A percentile compares a stretch with the other conserved stretches of the same genome.
These are phyloP conservation scores for Folsomia candida DNA, from an alignment of 2,888 invertebrate species.

Conservation along the genomic window DNA sequence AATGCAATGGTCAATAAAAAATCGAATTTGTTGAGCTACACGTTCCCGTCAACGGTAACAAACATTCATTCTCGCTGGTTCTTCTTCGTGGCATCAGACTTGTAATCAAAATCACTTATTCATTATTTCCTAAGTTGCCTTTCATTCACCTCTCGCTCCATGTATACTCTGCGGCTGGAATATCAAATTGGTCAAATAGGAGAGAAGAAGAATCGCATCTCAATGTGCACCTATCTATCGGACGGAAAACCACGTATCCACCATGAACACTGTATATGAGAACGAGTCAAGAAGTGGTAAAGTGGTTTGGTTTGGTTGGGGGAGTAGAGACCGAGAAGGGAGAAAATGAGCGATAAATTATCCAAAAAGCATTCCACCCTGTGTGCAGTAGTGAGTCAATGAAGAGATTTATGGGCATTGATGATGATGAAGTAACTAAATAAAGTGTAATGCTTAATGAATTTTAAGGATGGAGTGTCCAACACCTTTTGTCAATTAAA, in stretches of 20 bases:
- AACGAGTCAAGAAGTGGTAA: background rate
- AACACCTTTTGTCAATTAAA: constrained; percentile 20
- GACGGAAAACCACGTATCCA: no score
- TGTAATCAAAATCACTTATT: background rate
- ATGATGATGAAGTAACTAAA: background rate
- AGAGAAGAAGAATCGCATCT: background rate
- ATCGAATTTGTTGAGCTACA: background rate
- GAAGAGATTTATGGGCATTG: constrained; percentile 3
- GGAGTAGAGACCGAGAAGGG: background rate
- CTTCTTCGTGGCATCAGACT: background rate
- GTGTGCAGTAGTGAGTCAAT: constrained; percentile 1
- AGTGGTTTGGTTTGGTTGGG: background rate
- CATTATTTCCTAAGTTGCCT: background rate
- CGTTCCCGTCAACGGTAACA: no score
- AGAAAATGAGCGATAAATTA: constrained; percentile 5
- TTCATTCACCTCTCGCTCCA: background rate
- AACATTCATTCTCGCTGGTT: no score
- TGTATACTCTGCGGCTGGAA: background rate
- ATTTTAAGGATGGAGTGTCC: constrained; percentile 3
- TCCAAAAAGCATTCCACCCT: background rate
- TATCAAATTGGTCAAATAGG: background rate
- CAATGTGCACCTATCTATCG: no score
- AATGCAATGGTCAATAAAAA: constrained; percentile 3
- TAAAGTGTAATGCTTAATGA: constrained; percentile 4
- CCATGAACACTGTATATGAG: no score